phyloP scores from a whole-genome alignment of 2,888 invertebrate species.

The Rotaria macrura region DNA sequence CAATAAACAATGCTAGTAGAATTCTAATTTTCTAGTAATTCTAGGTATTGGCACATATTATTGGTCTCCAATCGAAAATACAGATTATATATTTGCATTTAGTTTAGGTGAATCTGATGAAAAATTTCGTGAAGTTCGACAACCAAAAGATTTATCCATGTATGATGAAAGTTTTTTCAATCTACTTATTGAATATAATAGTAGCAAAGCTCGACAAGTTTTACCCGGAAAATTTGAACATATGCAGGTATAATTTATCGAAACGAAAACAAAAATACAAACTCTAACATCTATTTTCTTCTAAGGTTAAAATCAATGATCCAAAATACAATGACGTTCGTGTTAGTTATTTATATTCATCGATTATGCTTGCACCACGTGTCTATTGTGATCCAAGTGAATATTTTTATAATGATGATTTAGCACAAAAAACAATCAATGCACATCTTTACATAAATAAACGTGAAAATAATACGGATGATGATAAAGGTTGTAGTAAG shows the following conservation, averaged over 20 bases:
- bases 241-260: conserved; percentile 39
- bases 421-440: conserved; percentile 47
- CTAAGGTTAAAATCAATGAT: conserved; percentile 29
- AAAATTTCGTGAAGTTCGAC: conserved; percentile 47
- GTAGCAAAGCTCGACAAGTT: conserved; percentile 38
- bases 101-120: conserved; percentile 47
- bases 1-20: not conserved
- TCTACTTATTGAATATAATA: conserved; percentile 49
- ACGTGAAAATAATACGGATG: not conserved
- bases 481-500: not conserved
- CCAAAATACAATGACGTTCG: conserved; percentile 39
- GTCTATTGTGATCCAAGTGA: conserved; percentile 50
- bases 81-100: conserved; percentile 50
- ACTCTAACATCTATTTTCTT: too few species aligned
- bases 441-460: conserved; percentile 47
- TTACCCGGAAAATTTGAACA: conserved; percentile 42
- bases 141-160: conserved; percentile 40
- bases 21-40: not conserved
- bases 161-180: conserved; percentile 48
- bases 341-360: conserved; percentile 48
- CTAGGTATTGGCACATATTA: conserved; percentile 43
- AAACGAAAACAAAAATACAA: not conserved
- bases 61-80: conserved; percentile 47
- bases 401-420: conserved; percentile 49
- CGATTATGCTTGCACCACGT: conserved; percentile 49